Evolutionary conservation across 2,113 vertebrate genomes (phyloP).

Genomic region (Heptranchias perlo): DNA sequence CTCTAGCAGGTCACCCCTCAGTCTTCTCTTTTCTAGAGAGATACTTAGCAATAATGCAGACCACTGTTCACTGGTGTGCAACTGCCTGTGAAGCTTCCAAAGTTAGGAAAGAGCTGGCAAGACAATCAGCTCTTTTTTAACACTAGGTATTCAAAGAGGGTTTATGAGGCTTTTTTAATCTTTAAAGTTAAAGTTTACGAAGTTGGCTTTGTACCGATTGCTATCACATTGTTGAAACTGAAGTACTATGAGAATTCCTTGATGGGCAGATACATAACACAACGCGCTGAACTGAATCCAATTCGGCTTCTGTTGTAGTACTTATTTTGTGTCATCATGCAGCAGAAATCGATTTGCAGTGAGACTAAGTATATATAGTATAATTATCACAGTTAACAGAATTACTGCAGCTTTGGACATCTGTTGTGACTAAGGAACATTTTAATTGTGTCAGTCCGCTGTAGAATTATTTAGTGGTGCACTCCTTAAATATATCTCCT

Average conservation of each 20-base stretch:
- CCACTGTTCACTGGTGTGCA: too few relatives aligned
- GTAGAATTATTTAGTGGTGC: background rate
- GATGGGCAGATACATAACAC: background rate
- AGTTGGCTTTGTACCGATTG: background rate
- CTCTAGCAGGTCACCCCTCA: too few relatives aligned
- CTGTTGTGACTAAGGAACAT: background rate
- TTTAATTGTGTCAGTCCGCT: too few relatives aligned
- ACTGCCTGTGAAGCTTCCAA: too few relatives aligned
- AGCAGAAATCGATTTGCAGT: conserved; percentile 40
- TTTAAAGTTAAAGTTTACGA: background rate
- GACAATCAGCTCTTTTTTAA: too few relatives aligned
- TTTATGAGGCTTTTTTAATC: too few relatives aligned
- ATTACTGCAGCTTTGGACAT: background rate
- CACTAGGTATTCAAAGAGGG: too few relatives aligned
- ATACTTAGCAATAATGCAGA: too few relatives aligned
- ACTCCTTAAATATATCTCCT: background rate
- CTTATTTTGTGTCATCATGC: conserved; percentile 40
- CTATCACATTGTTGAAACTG: conserved; percentile 7
- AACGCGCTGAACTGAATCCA: background rate
- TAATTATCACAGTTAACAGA: background rate
- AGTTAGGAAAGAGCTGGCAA: too few relatives aligned
- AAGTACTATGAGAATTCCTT: background rate
- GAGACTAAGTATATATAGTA: background rate
- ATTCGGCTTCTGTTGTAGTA: conserved; percentile 27
- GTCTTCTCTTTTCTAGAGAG: too few relatives aligned